Base-by-base conservation (phyloP, 1,140 invertebrate species). In the Ooceraea biroi region DNA sequence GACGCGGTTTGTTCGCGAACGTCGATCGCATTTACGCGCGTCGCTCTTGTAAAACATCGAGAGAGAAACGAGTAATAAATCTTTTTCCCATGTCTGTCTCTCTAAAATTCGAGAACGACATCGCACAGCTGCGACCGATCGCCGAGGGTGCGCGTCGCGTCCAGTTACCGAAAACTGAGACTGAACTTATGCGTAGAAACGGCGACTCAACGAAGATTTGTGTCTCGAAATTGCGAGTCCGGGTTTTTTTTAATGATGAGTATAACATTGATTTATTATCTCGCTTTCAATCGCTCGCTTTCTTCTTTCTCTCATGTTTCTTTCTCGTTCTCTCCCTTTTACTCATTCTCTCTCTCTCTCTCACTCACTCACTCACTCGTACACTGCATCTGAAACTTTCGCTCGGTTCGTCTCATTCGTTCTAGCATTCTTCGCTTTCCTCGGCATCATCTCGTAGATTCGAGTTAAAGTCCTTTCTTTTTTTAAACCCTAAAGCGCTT, bases 401-500 rank as follows among this genome's bases (percentile, higher is more conserved):
- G 68, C 76, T 66, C 80, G 46, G 71, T 65, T 61, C 27, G 25
- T 65, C 69, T 50, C 76, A 80, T 44, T 58, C 76, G 65, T 65
- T 30, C 76, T 57, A 85, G 50, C 63, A 46, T 72, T 73, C 58
- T 82, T 84, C 73, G 27, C 65, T 83, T 88, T 87, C 82, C 77
- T 90, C 78, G 71, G 90, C 93, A 89, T 94, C 94, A 94, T 94
- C 92, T 94, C 92, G 91, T 90, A 90, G 92, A 94, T 94, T 93
- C 91, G 88, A 36, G 36, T 91, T 88, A 71, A 78, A 86, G 77
- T 72, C 66, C 57, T 82, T 87, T 66, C 46, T n/a, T 78, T 86
- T 63, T 25, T 57, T 88, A 82, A 85, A 85, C 61, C 61, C 84
- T 86, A 84, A 87, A 85, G 82, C 84, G 73, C 44, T 82, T 72